Percentiles rank a stretch among this genome's conserved stretches.
Conservation (phyloP, 1,140 invertebrate species). For the Melitaea cinxia region DNA sequence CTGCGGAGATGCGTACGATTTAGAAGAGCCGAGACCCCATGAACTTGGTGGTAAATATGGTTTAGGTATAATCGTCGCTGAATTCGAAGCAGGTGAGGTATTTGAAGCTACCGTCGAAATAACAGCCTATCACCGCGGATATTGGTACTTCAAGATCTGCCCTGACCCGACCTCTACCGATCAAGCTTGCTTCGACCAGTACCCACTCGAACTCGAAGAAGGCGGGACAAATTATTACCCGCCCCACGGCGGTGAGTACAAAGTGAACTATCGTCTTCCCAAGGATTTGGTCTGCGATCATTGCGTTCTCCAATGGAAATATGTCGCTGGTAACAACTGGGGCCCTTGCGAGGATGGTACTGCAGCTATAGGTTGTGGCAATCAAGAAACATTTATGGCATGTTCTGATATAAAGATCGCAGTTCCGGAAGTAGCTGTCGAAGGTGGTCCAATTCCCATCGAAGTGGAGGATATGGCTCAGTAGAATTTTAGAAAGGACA, state of each 20-base stretch:
- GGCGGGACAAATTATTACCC: constrained; percentile 86
- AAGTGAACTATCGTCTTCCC: constrained; percentile 86
- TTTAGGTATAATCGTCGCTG: constrained; percentile 87
- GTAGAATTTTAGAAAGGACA: not conserved
- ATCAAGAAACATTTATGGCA: constrained; percentile 92
- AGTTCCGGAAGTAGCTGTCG: not conserved
- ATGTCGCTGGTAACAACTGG: constrained; percentile 91
- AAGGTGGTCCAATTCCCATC: not conserved
- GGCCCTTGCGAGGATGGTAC: constrained; percentile 87
- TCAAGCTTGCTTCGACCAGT: constrained; percentile 89
- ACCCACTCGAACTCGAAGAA: constrained; percentile 83
- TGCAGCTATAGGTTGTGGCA: constrained; percentile 87
- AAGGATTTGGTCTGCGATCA: constrained; percentile 86
- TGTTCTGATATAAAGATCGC: constrained; percentile 91
- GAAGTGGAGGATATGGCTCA: not conserved
- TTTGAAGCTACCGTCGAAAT: constrained; percentile 88
- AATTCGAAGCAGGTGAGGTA: constrained; percentile 85
- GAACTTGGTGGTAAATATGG: constrained; percentile 93
- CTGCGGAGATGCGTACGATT: constrained; percentile 92
- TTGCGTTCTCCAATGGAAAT: constrained; percentile 92
- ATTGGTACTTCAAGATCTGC: constrained; percentile 93
- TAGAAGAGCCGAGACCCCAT: constrained; percentile 86
- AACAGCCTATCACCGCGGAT: constrained; percentile 91
- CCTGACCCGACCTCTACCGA: constrained; percentile 80
- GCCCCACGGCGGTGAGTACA: constrained; percentile 86